phyloP scores from a whole-genome alignment of 2,113 vertebrate species.

The Varanus salvator region DNA sequence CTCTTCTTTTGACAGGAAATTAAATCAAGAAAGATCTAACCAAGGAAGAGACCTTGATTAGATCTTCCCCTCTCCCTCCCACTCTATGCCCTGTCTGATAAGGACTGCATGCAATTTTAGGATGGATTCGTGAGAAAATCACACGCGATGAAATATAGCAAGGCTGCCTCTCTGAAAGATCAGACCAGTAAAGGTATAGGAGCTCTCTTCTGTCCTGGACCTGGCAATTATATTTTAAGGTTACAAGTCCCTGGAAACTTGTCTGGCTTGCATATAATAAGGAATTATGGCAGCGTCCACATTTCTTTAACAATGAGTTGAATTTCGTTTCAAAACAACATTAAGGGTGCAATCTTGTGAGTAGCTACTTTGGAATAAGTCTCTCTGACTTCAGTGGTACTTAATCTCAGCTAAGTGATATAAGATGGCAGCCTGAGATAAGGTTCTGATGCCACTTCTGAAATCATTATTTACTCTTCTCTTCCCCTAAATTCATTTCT shows the following conservation, averaged over 20 bases:
- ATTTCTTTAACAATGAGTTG: too few relatives aligned
- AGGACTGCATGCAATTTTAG: not conserved
- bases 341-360: too few relatives aligned
- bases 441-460: not conserved
- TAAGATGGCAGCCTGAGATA: not conserved
- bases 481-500: not conserved
- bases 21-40: not conserved
- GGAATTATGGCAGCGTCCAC: not conserved
- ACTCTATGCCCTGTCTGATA: not conserved
- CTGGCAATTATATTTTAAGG: too few relatives aligned
- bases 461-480: not conserved
- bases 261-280: not conserved
- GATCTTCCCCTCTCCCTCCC: not conserved
- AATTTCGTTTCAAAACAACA: too few relatives aligned
- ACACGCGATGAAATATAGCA: not conserved
- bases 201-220: not conserved
- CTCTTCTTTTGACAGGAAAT: not conserved
- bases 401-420: not conserved
- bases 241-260: not conserved
- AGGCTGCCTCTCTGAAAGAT: not conserved
- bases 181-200: not conserved
- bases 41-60: not conserved
- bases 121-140: not conserved
- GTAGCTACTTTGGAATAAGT: too few relatives aligned
- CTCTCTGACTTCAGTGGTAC: too few relatives aligned